A percentile compares a stretch with the other conserved stretches of the same genome.
Evolutionary conservation across 2,888 invertebrate genomes (phyloP).

Genomic region (Melieria crassipennis): DNA sequence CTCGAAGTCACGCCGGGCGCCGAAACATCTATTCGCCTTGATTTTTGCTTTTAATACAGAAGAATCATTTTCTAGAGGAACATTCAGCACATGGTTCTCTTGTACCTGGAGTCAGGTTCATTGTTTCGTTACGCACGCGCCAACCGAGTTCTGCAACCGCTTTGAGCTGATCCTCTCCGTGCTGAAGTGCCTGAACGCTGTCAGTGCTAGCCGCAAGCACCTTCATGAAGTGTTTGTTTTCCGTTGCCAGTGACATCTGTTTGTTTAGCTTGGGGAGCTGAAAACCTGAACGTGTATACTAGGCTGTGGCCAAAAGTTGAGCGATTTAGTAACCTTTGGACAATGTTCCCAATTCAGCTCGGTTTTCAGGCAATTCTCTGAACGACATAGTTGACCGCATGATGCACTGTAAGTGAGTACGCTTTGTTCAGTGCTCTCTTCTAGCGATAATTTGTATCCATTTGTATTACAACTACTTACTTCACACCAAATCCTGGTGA

Average conservation of each 20-base stretch:
- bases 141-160: slow-evolving; percentile 60
- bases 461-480: too few relatives aligned
- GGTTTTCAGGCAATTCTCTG: too few relatives aligned
- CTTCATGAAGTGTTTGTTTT: slow-evolving; percentile 63
- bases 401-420: too few relatives aligned
- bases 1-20: slow-evolving; percentile 73
- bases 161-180: slow-evolving; percentile 65
- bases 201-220: slow-evolving; percentile 58
- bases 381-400: too few relatives aligned
- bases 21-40: slow-evolving; percentile 70
- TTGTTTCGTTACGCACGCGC: slow-evolving; percentile 39
- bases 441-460: too few relatives aligned
- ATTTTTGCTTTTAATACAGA: slow-evolving; percentile 66
- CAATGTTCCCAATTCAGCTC: too few relatives aligned
- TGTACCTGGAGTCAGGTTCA: slow-evolving; percentile 66
- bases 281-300: slow-evolving; percentile 41
- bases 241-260: slow-evolving; percentile 50
- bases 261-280: slow-evolving; percentile 51
- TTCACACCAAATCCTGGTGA: too few relatives aligned
- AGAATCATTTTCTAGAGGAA: slow-evolving; percentile 56
- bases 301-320: too few relatives aligned
- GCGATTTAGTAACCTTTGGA: too few relatives aligned
- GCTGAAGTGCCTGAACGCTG: slow-evolving; percentile 48
- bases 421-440: too few relatives aligned
- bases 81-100: slow-evolving; percentile 68